Percentiles rank a stretch among this genome's conserved stretches.
Conservation (phyloP, 1,140 invertebrate species). For the Mya arenaria region DNA sequence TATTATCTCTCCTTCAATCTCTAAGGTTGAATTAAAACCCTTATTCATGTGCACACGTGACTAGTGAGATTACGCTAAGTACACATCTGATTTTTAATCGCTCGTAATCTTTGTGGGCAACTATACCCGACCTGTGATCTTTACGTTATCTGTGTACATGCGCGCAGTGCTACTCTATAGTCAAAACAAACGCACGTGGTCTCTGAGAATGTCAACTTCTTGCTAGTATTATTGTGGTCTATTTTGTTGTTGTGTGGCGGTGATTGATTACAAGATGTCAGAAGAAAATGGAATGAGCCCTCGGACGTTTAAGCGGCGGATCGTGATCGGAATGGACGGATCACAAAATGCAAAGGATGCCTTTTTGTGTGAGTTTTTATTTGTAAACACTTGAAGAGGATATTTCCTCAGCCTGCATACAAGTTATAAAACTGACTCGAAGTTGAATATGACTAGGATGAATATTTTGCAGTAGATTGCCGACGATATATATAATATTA, state of each 20-base stretch:
- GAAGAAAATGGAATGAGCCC: not conserved
- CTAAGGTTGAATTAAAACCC: too few species aligned
- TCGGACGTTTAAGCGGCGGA: not conserved
- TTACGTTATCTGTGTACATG: too few species aligned
- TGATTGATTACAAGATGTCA: not conserved
- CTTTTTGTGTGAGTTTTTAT: constrained; percentile 18
- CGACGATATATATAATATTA: not conserved
- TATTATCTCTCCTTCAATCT: too few species aligned
- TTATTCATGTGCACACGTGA: too few species aligned
- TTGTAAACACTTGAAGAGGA: too few species aligned
- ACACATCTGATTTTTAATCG: too few species aligned
- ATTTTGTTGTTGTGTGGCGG: not conserved
- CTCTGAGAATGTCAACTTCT: not conserved
- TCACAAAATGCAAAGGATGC: constrained; percentile 21
- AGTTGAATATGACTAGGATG: not conserved
- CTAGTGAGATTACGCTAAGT: too few species aligned
- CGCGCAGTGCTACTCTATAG: too few species aligned
- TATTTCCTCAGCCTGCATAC: too few species aligned
- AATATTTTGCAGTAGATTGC: not conserved
- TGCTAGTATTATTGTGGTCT: not conserved
- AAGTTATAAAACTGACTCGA: not conserved
- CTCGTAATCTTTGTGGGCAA: not conserved
- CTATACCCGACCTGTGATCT: not conserved
- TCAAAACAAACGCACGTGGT: too few species aligned
- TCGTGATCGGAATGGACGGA: constrained; percentile 29